Base-by-base conservation (phyloP, 1,140 invertebrate species). In the Planococcus citri region DNA sequence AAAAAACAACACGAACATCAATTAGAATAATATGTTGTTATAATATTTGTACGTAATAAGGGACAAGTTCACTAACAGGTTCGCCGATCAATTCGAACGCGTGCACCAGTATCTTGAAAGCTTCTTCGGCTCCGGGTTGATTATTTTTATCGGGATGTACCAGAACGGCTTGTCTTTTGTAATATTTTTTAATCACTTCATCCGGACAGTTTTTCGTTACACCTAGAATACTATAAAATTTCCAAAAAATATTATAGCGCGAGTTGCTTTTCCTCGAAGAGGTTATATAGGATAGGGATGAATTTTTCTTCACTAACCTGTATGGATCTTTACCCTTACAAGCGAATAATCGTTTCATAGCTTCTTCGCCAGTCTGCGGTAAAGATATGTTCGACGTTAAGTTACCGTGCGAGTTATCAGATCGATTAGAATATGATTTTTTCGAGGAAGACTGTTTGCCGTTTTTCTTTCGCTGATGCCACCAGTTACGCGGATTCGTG, bases 91-190 rank as follows among this genome's bases (percentile, higher is more conserved):
- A 85, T 78, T 95, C 91, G 80, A 97, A 96, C 25, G 94, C 93
- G 77, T 94, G 89, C 72, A 93, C 91, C 72, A 96, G 80, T 76
- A 95, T 95, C 80, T 96, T 96, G 78, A 97, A 97, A 27, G 93
- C 93, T 80, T 97, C 94, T 77, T 96, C 94, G 9, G 94, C 92
- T 67, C 94, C 93, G 10, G 91, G 89, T 78, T 94, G 90, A 76
- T 88, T 89, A 80, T 96, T 96, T 81, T 97, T 96, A 77, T 95
- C 93, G 0, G 94, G 94, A 83, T 97, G 94, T 58, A 97, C 93
- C 14, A 97, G 82, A 75, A 95, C 88, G 2, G 93, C 93, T 80
- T 96, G 94, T 73, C 88, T 84, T 70, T 75, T 89, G 77, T 95
- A 96, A 82, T 96, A 95, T 75, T 90, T 89, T 75, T 93, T 93